Conservation (phyloP, 64 coral and sea anemone species). For the Dendrophyllia cribrosa region DNA sequence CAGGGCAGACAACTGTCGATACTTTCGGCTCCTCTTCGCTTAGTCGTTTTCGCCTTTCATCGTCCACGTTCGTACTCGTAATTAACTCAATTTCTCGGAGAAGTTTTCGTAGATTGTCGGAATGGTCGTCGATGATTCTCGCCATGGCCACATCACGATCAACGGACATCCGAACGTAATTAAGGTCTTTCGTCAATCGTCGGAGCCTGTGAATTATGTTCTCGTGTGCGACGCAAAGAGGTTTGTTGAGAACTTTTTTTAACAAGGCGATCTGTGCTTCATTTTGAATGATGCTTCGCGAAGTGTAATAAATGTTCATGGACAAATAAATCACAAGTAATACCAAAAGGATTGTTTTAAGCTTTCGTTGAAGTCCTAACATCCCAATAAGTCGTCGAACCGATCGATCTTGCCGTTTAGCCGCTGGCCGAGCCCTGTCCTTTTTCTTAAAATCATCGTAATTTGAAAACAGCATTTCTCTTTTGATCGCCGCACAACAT, state of each 20-base stretch:
- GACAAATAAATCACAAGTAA: slow-evolving; percentile 40
- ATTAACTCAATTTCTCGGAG: slow-evolving; percentile 89
- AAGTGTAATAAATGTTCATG: slow-evolving; percentile 62
- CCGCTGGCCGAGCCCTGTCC: neutral
- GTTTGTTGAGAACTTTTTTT: slow-evolving; percentile 41
- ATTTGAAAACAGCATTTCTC: slow-evolving; percentile 16
- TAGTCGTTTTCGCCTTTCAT: slow-evolving; percentile 19
- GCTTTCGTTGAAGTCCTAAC: slow-evolving; percentile 49
- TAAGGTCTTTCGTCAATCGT: slow-evolving; percentile 71
- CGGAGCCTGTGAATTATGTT: slow-evolving; percentile 58
- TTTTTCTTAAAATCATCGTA: neutral
- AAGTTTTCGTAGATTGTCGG: slow-evolving; percentile 80
- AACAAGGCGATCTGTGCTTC: slow-evolving; percentile 34
- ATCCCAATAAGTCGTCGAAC: neutral
- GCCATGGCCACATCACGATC: slow-evolving; percentile 73
- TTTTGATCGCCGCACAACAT: no score
- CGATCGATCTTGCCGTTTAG: neutral
- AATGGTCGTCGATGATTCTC: slow-evolving; percentile 83
- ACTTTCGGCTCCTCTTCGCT: slow-evolving; percentile 28
- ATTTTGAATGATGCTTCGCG: slow-evolving; percentile 55
- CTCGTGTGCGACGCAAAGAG: slow-evolving; percentile 67
- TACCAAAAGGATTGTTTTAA: slow-evolving; percentile 41
- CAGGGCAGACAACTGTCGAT: slow-evolving; percentile 74
- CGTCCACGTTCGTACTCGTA: slow-evolving; percentile 49
- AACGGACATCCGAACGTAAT: slow-evolving; percentile 77